Base-by-base conservation (phyloP, 2,797 vertebrate genomes). In the Chelon auratus region DNA sequence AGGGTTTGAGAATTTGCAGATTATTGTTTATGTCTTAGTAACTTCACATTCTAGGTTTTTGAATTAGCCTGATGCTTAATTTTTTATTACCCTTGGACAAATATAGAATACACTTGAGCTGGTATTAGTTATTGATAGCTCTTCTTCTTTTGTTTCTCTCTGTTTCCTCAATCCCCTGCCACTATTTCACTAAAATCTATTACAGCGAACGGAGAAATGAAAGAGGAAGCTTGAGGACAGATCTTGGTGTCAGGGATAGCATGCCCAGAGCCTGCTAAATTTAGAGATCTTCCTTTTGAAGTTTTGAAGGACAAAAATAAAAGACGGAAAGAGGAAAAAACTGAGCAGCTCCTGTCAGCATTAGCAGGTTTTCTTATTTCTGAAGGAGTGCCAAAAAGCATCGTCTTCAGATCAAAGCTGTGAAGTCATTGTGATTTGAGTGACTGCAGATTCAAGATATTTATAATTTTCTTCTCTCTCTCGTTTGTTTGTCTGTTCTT, bases 281-380 rank as follows among this genome's bases (percentile, higher is more conserved):
- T 91, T 90, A 91, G 87, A 75, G 14, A 69, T 39, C 47, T 58
- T 77, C 33, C 57, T 86, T 81, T 73, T 83, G 52, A 83, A 81
- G 80, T 83, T 89, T 81, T 81, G 65, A 91, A 88, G 85, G 82
- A 73, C 78, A 82, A 68, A 88, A 81, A 83, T 76, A 66, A 83
- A 79, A 77, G 45, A 61, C 48, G 57, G 59, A 62, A 53, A 24
- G 40, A 56, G 50, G 83, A 61, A 61, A 80, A 79, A 22, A 62
- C 30, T 51, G 47, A 64, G 77, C 64, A 72, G 37, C 47, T 61
- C 68, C 66, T n/a, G 11, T 87, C 87, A 86, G 66, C 81, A 77
- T 75, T 55, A 50, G 70, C 62, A 79, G 56, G 48, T 56, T 73
- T 67, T 68, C 60, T 83, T 75, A 45, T 81, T 54, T 71, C 37